Conservation (phyloP, 2,797 vertebrate genomes). For the Falco novaeseelandiae region DNA sequence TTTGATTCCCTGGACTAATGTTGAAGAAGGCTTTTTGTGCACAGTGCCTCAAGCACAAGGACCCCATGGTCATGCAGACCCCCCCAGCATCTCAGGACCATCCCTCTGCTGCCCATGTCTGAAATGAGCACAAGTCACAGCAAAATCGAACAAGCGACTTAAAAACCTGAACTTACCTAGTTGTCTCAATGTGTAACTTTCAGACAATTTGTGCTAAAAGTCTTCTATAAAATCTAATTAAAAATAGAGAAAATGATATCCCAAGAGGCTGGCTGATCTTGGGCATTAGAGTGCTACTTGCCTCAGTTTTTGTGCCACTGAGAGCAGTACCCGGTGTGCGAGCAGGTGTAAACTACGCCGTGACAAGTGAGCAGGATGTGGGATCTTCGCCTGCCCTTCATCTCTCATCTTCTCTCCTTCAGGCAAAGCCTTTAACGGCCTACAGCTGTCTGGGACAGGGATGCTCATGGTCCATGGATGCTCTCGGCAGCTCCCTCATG, state of each 20-base stretch:
- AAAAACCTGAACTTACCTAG: neutral
- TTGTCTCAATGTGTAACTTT: neutral
- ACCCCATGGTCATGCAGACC: fast-evolving
- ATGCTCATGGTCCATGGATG: fast-evolving
- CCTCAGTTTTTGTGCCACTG: neutral
- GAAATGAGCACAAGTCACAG: too few relatives aligned
- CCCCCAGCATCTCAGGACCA: neutral
- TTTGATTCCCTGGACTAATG: neutral
- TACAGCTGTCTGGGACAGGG: neutral
- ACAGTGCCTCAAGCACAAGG: fast-evolving
- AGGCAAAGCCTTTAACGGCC: neutral
- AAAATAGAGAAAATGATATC: neutral
- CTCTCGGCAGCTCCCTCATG: neutral
- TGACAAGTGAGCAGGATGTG: neutral
- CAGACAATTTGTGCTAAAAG: too few relatives aligned
- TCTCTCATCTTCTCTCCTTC: neutral
- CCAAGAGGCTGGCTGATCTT: fast-evolving
- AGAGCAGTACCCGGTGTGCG: neutral
- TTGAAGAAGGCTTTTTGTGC: neutral
- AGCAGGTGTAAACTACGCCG: fast-evolving
- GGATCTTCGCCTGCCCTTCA: neutral
- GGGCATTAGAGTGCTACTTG: too few relatives aligned
- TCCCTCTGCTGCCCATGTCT: neutral
- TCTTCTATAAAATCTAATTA: neutral
- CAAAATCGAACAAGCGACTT: neutral